Base-by-base conservation (phyloP, 2,888 invertebrate species). In the Cryptocheilus praepositus region DNA sequence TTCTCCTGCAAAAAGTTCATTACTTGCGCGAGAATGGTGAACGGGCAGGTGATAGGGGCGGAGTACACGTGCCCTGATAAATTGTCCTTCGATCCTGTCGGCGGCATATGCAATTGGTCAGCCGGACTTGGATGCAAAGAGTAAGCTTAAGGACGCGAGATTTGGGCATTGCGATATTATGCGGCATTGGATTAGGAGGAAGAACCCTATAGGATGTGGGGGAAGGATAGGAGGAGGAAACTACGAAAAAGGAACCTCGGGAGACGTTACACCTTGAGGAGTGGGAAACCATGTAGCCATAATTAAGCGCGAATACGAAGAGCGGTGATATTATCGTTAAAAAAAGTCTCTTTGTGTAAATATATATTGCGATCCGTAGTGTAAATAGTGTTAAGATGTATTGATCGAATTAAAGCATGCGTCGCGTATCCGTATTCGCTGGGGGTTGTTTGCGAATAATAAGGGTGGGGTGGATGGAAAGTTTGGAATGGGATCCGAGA, bases 61-160 rank as follows among this genome's bases (percentile, higher is more conserved):
- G 96, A 95, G 82, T 97, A 97, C 89, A 94, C 95, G 15, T 97
- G 97, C 85, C 96, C 96, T 0, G 93, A 93, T 80, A 94, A 94
- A 43, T 90, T 97, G 3, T 95, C 95, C 81, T 97, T 96, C 86
- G 96, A 97, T 87, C 96, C 96, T 0, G 93, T 96, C 0, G 96
- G 96, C 3, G 96, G 96, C 21, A 96, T 96, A 79, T 97, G 97
- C 87, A 96, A 96, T 89, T 96, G 96, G 95, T 93, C 95, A 0
- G 93, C 94, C 0, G 95, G 94, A 0, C 90, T 95, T 16, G 95
- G 95, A 0, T 96, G 96, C 83, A 92, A 92, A 71, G 94, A 94
- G 15, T 83, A 64, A 81, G 0, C 21, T 15, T 22, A 21, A 21
- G n/a, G 53, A 22, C 36, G 21, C n/a, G 22, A 53, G 53, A 53